Percentiles rank a stretch among this genome's conserved stretches.
These are phyloP conservation scores for Cantharis nigra DNA, from an alignment of 2,888 invertebrate species.

Conservation along the genomic window DNA sequence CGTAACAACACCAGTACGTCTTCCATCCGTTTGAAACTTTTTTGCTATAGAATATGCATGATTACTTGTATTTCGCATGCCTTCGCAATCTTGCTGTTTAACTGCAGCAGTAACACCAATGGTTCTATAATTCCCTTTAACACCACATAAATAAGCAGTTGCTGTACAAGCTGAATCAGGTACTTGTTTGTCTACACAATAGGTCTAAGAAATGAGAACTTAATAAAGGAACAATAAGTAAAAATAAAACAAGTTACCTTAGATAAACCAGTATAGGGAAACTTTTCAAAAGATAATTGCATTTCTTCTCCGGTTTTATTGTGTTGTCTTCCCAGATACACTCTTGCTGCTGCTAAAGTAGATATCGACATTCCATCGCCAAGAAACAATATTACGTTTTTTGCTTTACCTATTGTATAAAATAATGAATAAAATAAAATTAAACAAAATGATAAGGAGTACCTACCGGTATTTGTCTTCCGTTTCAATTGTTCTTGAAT, in stretches of 20 bases:
- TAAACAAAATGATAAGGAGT: too few relatives aligned
- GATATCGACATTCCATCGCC: conserved; percentile 88
- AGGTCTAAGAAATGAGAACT: conserved; percentile 61
- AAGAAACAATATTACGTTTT: conserved; percentile 79
- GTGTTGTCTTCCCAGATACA: conserved; percentile 63
- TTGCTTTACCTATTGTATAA: conserved; percentile 55
- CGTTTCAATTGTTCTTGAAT: not conserved
- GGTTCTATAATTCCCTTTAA: conserved; percentile 77
- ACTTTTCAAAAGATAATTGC: conserved; percentile 71
- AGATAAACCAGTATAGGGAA: conserved; percentile 72
- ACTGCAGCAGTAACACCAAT: conserved; percentile 75
- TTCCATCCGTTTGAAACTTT: conserved; percentile 71
- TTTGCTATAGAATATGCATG: conserved; percentile 70
- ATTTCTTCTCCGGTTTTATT: conserved; percentile 68
- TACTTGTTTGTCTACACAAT: conserved; percentile 74
- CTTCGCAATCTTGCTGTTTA: conserved; percentile 64
- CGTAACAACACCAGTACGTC: conserved; percentile 72
- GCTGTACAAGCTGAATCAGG: conserved; percentile 84
- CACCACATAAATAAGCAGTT: conserved; percentile 78
- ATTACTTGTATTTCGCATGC: conserved; percentile 60
- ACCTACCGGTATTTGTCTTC: not conserved
- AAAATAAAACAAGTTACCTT: conserved; percentile 61
- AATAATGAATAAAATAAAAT: not conserved
- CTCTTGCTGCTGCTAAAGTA: conserved; percentile 75
- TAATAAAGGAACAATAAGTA: not conserved